Conservation (phyloP, 2,113 vertebrate genomes). For the Oplegnathus fasciatus region DNA sequence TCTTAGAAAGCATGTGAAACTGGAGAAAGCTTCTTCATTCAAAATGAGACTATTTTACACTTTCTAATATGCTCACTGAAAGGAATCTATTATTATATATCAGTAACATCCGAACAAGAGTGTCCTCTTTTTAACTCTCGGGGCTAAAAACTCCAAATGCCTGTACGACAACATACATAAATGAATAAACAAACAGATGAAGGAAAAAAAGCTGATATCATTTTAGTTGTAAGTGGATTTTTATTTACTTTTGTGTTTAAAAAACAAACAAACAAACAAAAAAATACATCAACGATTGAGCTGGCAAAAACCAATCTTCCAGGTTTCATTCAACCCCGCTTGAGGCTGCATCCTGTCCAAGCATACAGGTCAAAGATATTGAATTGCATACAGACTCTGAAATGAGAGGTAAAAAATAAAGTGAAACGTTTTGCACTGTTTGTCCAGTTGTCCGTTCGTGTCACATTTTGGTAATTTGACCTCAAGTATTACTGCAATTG, state of each 20-base stretch:
- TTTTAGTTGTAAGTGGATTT: conserved; percentile 66
- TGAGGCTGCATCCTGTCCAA: conserved; percentile 44
- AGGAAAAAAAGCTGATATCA: background rate
- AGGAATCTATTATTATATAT: background rate
- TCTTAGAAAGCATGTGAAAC: background rate
- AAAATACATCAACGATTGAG: conserved; percentile 59
- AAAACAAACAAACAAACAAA: conserved; percentile 57
- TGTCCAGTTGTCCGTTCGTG: conserved; percentile 51
- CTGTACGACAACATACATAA: background rate
- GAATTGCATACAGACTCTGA: conserved; percentile 52
- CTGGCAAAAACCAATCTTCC: conserved; percentile 53
- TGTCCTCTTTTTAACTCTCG: background rate
- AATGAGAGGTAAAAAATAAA: conserved; percentile 42
- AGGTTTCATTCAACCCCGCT: conserved; percentile 57
- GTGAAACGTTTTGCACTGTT: conserved; percentile 40
- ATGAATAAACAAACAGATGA: background rate
- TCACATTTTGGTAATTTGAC: conserved; percentile 59
- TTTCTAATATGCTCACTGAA: background rate
- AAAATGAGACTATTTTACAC: background rate
- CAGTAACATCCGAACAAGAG: background rate
- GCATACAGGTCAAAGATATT: conserved; percentile 28
- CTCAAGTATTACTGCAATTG: conserved; percentile 39
- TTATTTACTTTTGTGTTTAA: conserved; percentile 81
- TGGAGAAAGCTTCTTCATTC: background rate
- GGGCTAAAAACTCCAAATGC: background rate